phyloP scores from a whole-genome alignment of 1,140 invertebrate species.

The Dreissena rostriformis region DNA sequence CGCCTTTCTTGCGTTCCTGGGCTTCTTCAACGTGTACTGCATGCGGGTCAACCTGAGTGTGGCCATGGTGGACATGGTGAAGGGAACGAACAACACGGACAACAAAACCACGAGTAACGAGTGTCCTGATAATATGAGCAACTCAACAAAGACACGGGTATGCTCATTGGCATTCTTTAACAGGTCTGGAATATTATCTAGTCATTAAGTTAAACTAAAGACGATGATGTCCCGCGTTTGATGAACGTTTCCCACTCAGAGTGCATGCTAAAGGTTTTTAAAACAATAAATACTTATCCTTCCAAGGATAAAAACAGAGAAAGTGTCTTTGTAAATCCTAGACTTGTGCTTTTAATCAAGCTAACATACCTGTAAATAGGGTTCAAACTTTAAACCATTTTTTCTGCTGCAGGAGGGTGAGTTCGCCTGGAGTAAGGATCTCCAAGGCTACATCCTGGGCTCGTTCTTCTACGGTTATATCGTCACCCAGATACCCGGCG shows the following conservation, averaged over 20 bases:
- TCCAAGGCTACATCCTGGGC: slow-evolving; percentile 90
- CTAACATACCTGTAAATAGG: too few species aligned
- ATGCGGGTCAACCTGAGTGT: slow-evolving; percentile 98
- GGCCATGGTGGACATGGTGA: slow-evolving; percentile 98
- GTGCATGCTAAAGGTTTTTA: too few species aligned
- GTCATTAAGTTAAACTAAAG: too few species aligned
- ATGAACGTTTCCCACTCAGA: too few species aligned
- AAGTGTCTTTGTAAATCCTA: too few species aligned
- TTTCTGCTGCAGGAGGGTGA: slow-evolving; percentile 81
- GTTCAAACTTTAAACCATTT: not conserved
- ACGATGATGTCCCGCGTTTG: too few species aligned
- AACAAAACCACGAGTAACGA: slow-evolving; percentile 40
- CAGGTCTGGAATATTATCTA: too few species aligned
- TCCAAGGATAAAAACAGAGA: too few species aligned
- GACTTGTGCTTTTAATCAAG: too few species aligned
- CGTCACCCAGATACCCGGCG: slow-evolving; percentile 85
- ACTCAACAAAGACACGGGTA: slow-evolving; percentile 28
- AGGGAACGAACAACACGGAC: slow-evolving; percentile 81
- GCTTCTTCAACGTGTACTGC: slow-evolving; percentile 87
- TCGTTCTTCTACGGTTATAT: slow-evolving; percentile 92
- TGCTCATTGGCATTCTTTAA: not conserved
- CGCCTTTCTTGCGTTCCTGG: slow-evolving; percentile 93
- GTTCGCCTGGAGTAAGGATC: slow-evolving; percentile 90
- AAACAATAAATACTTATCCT: too few species aligned
- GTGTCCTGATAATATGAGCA: slow-evolving; percentile 47